Evolutionary conservation across 1,140 invertebrate genomes (phyloP).

Genomic region (Papilio polyxenes): DNA sequence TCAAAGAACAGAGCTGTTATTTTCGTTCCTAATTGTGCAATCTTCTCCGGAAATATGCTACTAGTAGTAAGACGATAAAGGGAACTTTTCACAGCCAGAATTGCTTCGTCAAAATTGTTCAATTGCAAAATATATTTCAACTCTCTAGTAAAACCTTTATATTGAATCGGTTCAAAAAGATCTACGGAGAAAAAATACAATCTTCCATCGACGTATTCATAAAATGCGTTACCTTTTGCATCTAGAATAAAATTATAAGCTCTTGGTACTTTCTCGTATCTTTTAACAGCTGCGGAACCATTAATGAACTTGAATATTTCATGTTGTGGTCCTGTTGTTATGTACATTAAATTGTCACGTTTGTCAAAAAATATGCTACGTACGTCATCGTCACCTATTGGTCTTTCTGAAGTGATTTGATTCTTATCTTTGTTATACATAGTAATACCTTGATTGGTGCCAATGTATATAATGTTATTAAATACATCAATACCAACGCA

Average conservation of each 20-base stretch:
- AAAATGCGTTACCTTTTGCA: constrained; percentile 67
- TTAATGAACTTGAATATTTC: constrained; percentile 72
- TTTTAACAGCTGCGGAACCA: constrained; percentile 67
- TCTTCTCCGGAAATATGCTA: constrained; percentile 66
- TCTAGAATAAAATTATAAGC: constrained; percentile 73
- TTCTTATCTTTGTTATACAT: constrained; percentile 65
- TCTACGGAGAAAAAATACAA: constrained; percentile 70
- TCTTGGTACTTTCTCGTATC: constrained; percentile 70
- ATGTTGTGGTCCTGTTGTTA: constrained; percentile 64
- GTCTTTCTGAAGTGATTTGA: constrained; percentile 65
- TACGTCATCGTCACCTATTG: constrained; percentile 73
- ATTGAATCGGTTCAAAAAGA: constrained; percentile 70
- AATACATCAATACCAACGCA: constrained; percentile 63
- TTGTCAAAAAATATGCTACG: constrained; percentile 72
- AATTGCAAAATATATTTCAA: constrained; percentile 70
- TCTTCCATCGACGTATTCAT: constrained; percentile 73
- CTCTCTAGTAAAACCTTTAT: constrained; percentile 73
- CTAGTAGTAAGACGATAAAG: constrained; percentile 62
- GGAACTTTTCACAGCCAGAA: constrained; percentile 70
- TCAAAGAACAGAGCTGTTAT: constrained; percentile 73
- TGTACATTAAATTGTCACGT: constrained; percentile 72
- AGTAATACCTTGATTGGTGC: constrained; percentile 71
- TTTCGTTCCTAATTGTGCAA: constrained; percentile 69
- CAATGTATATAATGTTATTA: constrained; percentile 66
- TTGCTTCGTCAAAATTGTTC: constrained; percentile 68